Evolutionary conservation across 2,113 vertebrate genomes (phyloP), one percentile per base, ranked within the genome.

Genomic region (Menura novaehollandiae): DNA sequence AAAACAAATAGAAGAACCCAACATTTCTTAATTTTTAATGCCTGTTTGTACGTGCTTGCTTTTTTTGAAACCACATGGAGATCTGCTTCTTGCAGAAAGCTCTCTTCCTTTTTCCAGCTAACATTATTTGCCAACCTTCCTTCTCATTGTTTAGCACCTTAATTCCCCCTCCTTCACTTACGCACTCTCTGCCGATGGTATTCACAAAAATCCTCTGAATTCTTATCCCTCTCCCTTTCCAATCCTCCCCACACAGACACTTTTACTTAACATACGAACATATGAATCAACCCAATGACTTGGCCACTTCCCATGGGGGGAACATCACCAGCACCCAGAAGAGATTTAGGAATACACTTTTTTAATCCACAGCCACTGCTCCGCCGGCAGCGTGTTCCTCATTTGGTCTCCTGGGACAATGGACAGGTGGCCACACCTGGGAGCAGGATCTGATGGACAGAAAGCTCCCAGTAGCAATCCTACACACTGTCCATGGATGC

Each of bases 401-500:
- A 0, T 15, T 5, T 1, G 0, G 7, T 13, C 27, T 35, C 55
- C 82, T 24, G 0, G 0, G 39, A 56, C 63, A 58, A n/a, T 0
- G n/a, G 82, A 13, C 39, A 80, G 86, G 77, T 87, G 52, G 43
- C 84, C 87, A 80, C 83, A 51, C 56, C 77, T 46, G 15, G 47
- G 46, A 87, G 86, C 79, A 59, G 1, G 33, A 41, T 10, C 30
- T 68, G 91, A 27, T 46, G 58, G 2, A 15, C 55, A 33, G 9
- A 47, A 59, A 46, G 73, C 73, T 89, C 91, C 84, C 80, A 55
- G 27, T 2, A 13, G 59, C 84, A 35, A 8, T 4, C 67, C 87
- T 4, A 4, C 64, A 2, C 2, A 0, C 30, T 17, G 49, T 0
- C 82, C 15, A 2, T 11, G 68, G 80, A 41, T 52, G 74, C 47